phyloP scores from a whole-genome alignment of 2,797 vertebrate genomes.

The Pristis pectinata region DNA sequence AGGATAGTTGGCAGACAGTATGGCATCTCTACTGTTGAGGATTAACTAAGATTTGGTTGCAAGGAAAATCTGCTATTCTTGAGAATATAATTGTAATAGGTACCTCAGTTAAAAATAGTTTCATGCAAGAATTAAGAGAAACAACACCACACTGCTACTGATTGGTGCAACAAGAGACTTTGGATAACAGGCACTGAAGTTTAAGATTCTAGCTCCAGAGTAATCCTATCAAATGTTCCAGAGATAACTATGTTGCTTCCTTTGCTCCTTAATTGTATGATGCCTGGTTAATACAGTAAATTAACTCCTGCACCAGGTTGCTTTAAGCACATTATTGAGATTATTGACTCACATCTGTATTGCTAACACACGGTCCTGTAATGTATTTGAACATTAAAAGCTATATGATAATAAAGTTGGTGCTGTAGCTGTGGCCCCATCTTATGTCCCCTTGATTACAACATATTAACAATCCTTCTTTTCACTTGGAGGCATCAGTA shows the following conservation, averaged over 20 bases:
- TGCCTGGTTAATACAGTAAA: neutral
- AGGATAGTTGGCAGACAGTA: neutral
- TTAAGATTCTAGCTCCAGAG: neutral
- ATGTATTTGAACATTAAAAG: neutral
- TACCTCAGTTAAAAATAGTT: neutral
- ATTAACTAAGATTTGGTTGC: neutral
- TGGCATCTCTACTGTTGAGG: neutral
- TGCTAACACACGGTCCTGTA: neutral
- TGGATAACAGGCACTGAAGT: neutral
- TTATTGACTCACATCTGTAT: neutral
- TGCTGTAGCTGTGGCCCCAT: neutral
- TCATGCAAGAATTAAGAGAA: neutral
- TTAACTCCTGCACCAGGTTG: neutral
- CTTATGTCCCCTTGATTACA: neutral
- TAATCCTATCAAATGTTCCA: neutral
- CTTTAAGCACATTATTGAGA: neutral
- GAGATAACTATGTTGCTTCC: neutral
- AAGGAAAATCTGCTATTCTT: neutral
- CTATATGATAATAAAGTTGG: neutral
- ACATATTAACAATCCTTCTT: neutral
- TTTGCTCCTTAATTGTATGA: neutral
- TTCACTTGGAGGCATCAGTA: neutral
- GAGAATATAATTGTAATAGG: neutral
- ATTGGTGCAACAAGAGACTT: neutral
- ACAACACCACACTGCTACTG: neutral